phyloP scores from a whole-genome alignment of 92 coral and sea anemone genomes.

The Galaxea fascicularis region DNA sequence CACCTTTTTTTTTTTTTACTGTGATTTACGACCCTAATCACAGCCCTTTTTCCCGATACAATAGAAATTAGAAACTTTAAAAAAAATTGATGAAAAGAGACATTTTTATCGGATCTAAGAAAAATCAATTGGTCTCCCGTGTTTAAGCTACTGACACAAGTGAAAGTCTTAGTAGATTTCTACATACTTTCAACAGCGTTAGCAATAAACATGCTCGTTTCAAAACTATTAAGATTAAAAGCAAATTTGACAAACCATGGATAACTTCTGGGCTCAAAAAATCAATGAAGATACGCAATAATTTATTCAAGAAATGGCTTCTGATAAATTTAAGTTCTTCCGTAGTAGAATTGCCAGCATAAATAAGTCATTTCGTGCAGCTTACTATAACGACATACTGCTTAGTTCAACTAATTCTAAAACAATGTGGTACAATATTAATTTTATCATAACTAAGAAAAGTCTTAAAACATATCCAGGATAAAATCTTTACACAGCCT shows the following conservation, averaged over 20 bases:
- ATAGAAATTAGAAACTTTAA: too few species aligned
- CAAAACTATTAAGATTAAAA: background rate
- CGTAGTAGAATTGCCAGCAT: background rate
- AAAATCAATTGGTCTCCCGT: too few species aligned
- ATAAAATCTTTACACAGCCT: background rate
- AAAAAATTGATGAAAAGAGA: too few species aligned
- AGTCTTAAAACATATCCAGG: background rate
- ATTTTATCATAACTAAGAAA: too few species aligned
- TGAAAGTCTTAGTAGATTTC: too few species aligned
- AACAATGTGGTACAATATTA: background rate
- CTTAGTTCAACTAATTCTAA: background rate
- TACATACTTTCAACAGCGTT: background rate
- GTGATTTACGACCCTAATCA: too few species aligned
- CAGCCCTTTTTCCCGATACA: too few species aligned
- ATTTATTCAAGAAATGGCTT: background rate
- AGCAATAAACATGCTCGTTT: background rate
- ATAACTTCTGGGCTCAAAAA: background rate
- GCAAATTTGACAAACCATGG: constrained; percentile 11
- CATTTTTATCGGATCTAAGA: too few species aligned
- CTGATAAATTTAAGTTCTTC: background rate
- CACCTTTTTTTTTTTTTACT: too few species aligned
- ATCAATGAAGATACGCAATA: background rate
- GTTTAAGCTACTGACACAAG: too few species aligned
- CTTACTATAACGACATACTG: background rate
- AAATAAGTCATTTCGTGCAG: background rate